Evolutionary conservation across 53 echinoderm and acorn worm genomes (phyloP), one percentile per base, ranked within the genome.

Genomic region (Hippasteria phrygiana): DNA sequence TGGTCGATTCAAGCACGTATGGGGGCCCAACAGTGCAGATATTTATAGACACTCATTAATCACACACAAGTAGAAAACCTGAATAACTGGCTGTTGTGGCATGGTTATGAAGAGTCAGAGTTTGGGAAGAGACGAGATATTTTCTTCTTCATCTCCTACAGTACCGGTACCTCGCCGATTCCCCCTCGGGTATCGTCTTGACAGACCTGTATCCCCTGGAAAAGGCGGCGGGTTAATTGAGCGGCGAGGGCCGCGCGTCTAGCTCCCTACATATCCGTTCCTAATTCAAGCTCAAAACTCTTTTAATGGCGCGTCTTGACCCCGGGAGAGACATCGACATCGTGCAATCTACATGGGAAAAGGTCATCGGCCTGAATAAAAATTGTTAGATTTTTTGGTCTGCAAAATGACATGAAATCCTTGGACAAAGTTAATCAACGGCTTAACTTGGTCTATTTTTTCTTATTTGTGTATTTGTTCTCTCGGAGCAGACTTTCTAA

Each of bases 221-320:
- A 53, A 29, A 50, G 20, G 59, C 26, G 9, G 76, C 50, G 33
- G 76, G 76, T 76, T 76, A 76, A 76, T 76, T 76, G 76, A 76
- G 53, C 76, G 76, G 51, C 59, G 0, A 54, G 76, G 76, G 76
- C 53, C 50, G 14, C 18, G 8, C 51, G 50, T 76, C 53, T n/a
- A n/a, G n/a, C n/a, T 18, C 76, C 50, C 53, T 18, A 18, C 76
- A 45, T 53, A 47, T 76, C n/a, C 76, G 76, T 51, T 76, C 32
- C 76, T 34, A 74, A 31, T 76, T 50, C 18, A 34, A 7, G 76
- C 34, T 50, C 46, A 22, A 26, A 24, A 13, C 51, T 32, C 32
- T 18, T 28, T 48, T 50, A 76, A 76, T 75, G 47, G 75, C 50
- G 50, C 47, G 1, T 17, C 35, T 36, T 16, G 37, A 5, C 12